Base-by-base conservation (phyloP, 2,113 vertebrate species). In the Actenoides hombroni region DNA sequence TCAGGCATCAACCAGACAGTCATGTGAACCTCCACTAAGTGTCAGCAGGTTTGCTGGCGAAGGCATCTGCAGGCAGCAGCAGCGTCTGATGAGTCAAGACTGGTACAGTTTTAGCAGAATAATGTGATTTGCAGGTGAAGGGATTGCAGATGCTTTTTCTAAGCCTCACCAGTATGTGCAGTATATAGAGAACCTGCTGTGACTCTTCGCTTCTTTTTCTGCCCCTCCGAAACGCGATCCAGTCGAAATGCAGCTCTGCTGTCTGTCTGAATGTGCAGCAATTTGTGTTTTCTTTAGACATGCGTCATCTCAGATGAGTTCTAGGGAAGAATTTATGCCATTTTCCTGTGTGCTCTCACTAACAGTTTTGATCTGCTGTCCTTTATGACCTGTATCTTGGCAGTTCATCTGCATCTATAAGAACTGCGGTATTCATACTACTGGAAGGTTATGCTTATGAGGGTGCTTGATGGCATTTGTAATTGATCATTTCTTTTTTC, bases 11-110 rank as follows among this genome's bases (percentile, higher is more conserved):
- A 46, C 60, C 33, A 7, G 67, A 16, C 33, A 80, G 76, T 2
- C 56, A 14, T 10, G 1, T 10, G 29, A 83, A 31, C 21, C 28
- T 51, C 24, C 11, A 3, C 8, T 11, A 4, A 13, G 23, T 0
- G 1, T 49, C 15, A 12, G 57, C 11, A 8, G 8, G 37, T 69
- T 44, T 83, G n/a, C 67, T 79, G 25, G 13, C 71, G 44, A 79
- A 51, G 67, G 70, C 7, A 16, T 19, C 83, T 68, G 88, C 53
- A 73, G 54, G 33, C 16, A 68, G 51, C 39, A 75, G 70, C 28
- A 39, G 10, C 16, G 2, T 39, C 35, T 80, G 20, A 6, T 39
- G 15, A 53, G 44, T n/a, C 20, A 31, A 31, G 21, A 16, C 44
- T 39, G 42, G 23, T 56, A 48, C 67, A 35, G 23, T 71, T 35